Base-by-base conservation (phyloP, 2,113 vertebrate species). In the Gymnocephalus cernua region DNA sequence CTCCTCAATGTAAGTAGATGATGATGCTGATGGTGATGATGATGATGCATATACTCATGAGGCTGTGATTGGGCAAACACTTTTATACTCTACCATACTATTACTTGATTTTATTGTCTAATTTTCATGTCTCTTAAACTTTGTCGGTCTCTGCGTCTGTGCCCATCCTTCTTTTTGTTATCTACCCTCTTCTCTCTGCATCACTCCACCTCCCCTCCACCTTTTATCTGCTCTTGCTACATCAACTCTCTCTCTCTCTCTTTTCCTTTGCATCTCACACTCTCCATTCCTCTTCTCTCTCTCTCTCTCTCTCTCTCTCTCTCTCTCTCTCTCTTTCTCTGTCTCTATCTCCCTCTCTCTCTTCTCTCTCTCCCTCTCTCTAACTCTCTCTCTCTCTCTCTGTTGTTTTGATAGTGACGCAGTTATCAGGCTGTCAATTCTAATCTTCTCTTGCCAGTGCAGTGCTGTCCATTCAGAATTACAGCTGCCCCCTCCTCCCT, bases 351-450 rank as follows among this genome's bases (percentile, higher is more conserved):
- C 51, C 45, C 56, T 53, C 65, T 74, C 58, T 69, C 45, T 70
- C 65, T 62, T 80, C 67, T 41, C 79, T 47, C 57, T 23, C 27
- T 9, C 13, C 12, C 61, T 78, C 61, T 23, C 19, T 68, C 19
- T 59, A n/a, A n/a, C 56, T 68, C 51, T 48, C 56, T 53, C 65
- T 74, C 58, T 69, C 45, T 70, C 65, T 62, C 62, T 82, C 67
- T 88, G 79, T 86, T 90, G 90, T 93, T 93, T 93, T 94, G 89
- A 91, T 92, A 89, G 93, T 92, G 92, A 92, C 87, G 82, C 93
- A 93, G 90, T 92, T 94, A 93, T 92, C 91, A 90, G 90, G 63
- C 91, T 94, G 93, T 94, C 93, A 94, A 93, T 93, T 93, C 92
- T 93, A 94, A 94, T 94, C 93, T 93, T 88, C 88, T 92, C 90